Conservation (phyloP, 2,888 invertebrate genomes). For the Augiades crinisus region DNA sequence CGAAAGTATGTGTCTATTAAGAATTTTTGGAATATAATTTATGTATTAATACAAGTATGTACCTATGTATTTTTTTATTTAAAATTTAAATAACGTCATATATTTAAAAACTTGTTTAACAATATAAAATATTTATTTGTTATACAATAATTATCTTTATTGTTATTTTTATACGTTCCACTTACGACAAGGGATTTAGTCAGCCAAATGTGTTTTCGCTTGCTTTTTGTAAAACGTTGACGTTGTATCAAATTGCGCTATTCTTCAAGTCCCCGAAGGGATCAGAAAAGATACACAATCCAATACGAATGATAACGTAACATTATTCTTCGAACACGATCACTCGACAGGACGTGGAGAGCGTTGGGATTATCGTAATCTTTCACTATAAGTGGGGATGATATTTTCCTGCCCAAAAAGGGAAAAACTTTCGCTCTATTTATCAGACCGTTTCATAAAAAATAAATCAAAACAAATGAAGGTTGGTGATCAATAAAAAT, state of each 20-base stretch:
- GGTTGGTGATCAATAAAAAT: too few species aligned
- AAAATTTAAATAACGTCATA: background rate
- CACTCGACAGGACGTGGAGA: constrained; percentile 3
- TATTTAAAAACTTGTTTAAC: too few species aligned
- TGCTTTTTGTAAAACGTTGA: background rate
- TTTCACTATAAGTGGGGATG: constrained; percentile 10
- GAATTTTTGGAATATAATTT: too few species aligned
- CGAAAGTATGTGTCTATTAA: too few species aligned
- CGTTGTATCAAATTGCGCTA: constrained; percentile 1
- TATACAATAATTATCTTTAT: too few species aligned
- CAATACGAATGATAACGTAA: constrained; percentile 13
- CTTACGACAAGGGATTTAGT: background rate
- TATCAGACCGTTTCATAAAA: background rate
- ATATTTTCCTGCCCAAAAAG: background rate
- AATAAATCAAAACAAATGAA: too few species aligned
- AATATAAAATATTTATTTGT: too few species aligned
- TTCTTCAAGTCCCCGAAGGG: constrained; percentile 4
- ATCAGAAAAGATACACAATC: constrained; percentile 8
- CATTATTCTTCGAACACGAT: constrained; percentile 10
- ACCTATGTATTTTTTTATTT: too few species aligned
- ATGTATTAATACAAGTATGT: too few species aligned
- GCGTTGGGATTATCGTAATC: constrained; percentile 8
- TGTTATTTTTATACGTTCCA: background rate
- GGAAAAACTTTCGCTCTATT: background rate
- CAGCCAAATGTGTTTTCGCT: background rate